Base-by-base conservation (phyloP, 2,797 vertebrate genomes). In the Fratercula arctica region DNA sequence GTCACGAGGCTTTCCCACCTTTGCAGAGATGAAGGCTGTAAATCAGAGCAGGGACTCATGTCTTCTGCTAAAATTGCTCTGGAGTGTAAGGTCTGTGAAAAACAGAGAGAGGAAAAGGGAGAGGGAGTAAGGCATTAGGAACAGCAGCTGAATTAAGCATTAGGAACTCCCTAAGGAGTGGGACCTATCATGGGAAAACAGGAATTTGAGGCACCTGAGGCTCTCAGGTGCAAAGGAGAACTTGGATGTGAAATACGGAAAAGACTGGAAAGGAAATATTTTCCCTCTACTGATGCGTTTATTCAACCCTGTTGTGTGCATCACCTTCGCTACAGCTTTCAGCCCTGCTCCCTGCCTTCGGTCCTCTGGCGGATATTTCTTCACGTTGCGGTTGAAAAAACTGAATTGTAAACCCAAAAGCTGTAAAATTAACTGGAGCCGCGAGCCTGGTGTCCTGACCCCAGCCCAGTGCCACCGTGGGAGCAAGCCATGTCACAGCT, bases 371-470 rank as follows among this genome's bases (percentile, higher is more conserved):
- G 68, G 69, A 13, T 53, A 41, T 70, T 85, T 68, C 56, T 25
- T 72, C 24, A 16, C 4, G 14, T 9, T 67, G 25, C 16, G 17
- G 20, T 25, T 31, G 4, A 14, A 80, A 73, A 57, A 64, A 41
- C 3, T 0, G 2, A 64, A 19, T 4, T 10, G 8, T 11, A 79
- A 75, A n/a, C 5, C 41, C n/a, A 4, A 77, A 67, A n/a, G 9
- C 23, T 66, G 18, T 24, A 84, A 48, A 89, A 23, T 10, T 23
- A 48, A 3, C 9, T 9, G 33, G 41, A 90, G 15, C 18, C 15
- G 11, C 0, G 20, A 85, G 43, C 57, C 21, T 0, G 0, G 3
- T n/a, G 57, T 28, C 70, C 77, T 28, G 45, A 60, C 1, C 54
- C 13, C 54, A 85, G 53, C 35, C 37, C 51, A 20, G 28, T 7